phyloP scores from a whole-genome alignment of 1,140 invertebrate species.

The Latrodectus geometricus region DNA sequence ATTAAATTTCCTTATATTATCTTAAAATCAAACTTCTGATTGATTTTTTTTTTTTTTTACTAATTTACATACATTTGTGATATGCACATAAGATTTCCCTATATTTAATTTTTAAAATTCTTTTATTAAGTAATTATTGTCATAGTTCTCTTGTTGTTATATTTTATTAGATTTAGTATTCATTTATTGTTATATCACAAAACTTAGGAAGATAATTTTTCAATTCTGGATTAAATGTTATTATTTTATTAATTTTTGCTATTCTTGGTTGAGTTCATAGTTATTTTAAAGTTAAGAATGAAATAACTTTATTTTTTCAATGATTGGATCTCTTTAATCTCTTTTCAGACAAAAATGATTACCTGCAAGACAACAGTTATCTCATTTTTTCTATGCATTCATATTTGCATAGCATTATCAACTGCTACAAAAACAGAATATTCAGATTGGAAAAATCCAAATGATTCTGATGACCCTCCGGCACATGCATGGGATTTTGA shows the following conservation, averaged over 20 bases:
- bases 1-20: too few relatives aligned
- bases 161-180: not conserved
- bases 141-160: too few relatives aligned
- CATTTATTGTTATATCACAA: not conserved
- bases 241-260: not conserved
- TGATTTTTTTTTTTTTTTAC: too few relatives aligned
- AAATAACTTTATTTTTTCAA: not conserved
- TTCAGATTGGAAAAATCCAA: constrained; percentile 48
- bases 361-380: not conserved
- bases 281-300: not conserved
- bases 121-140: too few relatives aligned
- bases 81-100: too few relatives aligned
- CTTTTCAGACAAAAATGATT: not conserved
- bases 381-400: not conserved
- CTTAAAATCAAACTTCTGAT: too few relatives aligned
- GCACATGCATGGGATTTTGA: constrained; percentile 58
- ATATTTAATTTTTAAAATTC: too few relatives aligned
- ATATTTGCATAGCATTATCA: not conserved
- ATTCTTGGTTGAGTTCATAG: not conserved
- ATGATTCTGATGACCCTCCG: constrained; percentile 36
- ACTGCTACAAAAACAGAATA: constrained; percentile 11
- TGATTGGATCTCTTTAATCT: not conserved
- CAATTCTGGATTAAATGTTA: not conserved
- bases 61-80: too few relatives aligned
- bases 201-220: not conserved